These are phyloP conservation scores for Heliothis peltigera DNA, from an alignment of 2,888 invertebrate genomes.

Conservation along the genomic window DNA sequence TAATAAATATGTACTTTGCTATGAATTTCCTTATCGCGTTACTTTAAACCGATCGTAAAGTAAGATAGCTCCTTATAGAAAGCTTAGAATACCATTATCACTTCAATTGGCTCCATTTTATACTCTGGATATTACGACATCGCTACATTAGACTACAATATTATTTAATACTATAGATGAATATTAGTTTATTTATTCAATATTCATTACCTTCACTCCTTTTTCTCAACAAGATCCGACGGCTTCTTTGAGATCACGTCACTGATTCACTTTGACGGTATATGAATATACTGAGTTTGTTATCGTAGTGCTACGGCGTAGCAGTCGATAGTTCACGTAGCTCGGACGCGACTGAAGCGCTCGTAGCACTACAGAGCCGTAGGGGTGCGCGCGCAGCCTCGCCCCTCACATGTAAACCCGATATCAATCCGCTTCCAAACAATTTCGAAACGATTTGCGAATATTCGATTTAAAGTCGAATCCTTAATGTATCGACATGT, in stretches of 20 bases:
- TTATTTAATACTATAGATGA: conserved; percentile 19
- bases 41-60: not conserved
- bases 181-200: conserved; percentile 7
- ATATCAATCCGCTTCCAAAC: conserved; percentile 85
- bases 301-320: conserved; percentile 80
- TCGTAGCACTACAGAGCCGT: conserved; percentile 79
- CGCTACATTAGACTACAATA: conserved; percentile 29
- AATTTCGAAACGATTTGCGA: conserved; percentile 79
- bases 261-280: conserved; percentile 74
- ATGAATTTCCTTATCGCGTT: not conserved
- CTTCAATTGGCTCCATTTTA: conserved; percentile 44
- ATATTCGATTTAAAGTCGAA: conserved; percentile 72
- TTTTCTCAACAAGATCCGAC: conserved; percentile 54
- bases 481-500: conserved; percentile 46
- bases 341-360: conserved; percentile 82
- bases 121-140: conserved; percentile 59
- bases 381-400: conserved; percentile 87
- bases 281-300: conserved; percentile 63
- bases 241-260: conserved; percentile 68
- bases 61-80: conserved; percentile 5
- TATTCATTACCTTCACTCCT: conserved; percentile 64
- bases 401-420: conserved; percentile 85
- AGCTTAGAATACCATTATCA: conserved; percentile 9
- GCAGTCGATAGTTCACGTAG: conserved; percentile 80
- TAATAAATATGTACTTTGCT: not conserved